Conservation (phyloP, 2,113 vertebrate genomes). For the Forbesichthys papilliferus region DNA sequence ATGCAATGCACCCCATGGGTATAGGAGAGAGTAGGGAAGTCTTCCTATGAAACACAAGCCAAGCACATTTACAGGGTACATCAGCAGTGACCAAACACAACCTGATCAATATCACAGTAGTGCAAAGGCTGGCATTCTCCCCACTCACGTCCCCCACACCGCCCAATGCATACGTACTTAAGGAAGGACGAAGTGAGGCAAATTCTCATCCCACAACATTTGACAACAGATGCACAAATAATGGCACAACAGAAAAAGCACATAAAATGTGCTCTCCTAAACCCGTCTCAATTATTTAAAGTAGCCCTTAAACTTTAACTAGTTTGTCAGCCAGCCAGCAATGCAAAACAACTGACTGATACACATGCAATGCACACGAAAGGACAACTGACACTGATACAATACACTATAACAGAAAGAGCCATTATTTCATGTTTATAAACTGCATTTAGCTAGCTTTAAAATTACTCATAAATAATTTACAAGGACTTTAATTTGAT, state of each 20-base stretch:
- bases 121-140: constrained; percentile 30
- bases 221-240: constrained; percentile 2
- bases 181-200: constrained; percentile 6
- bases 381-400: no score
- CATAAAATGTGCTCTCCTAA: background rate
- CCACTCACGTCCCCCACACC: background rate
- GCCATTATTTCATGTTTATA: no score
- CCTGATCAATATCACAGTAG: constrained; percentile 46
- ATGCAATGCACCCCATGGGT: constrained; percentile 8
- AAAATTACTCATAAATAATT: no score
- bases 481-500: no score
- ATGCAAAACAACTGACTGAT: no score
- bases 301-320: no score
- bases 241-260: background rate
- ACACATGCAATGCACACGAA: no score
- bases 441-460: no score
- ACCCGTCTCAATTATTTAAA: no score
- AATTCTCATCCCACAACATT: background rate
- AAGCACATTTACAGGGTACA: constrained; percentile 52
- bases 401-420: no score
- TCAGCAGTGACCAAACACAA: constrained; percentile 56
- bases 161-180: constrained; percentile 17
- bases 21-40: background rate
- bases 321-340: no score
- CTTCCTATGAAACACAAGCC: constrained; percentile 42